phyloP scores from a whole-genome alignment of 2,888 invertebrate species.

The Pyralis farinalis region DNA sequence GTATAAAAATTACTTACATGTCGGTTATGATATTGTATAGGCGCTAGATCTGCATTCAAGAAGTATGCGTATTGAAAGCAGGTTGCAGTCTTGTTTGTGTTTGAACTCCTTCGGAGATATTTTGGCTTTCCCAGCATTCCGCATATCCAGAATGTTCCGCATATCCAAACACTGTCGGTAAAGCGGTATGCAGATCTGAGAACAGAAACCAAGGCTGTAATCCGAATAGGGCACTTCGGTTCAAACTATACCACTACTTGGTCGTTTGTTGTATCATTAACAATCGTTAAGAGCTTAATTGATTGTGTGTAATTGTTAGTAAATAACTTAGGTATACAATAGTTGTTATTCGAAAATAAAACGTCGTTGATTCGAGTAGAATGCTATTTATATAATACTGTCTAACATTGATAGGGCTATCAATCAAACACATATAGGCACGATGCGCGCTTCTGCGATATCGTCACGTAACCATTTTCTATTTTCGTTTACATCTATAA shows the following conservation, averaged over 20 bases:
- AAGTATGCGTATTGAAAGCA: too few relatives aligned
- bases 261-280: conserved; percentile 1
- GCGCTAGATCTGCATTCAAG: too few relatives aligned
- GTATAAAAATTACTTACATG: too few relatives aligned
- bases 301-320: background rate
- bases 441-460: conserved; percentile 23
- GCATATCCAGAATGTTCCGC: conserved; percentile 40
- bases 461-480: conserved; percentile 46
- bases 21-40: too few relatives aligned
- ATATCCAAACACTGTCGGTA: conserved; percentile 34
- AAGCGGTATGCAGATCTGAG: conserved; percentile 33
- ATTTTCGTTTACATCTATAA: conserved; percentile 57
- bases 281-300: background rate
- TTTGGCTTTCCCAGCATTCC: conserved; percentile 47
- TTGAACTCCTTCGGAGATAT: conserved; percentile 35
- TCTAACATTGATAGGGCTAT: conserved; percentile 7
- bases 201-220: conserved; percentile 26
- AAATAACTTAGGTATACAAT: background rate
- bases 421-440: conserved; percentile 11
- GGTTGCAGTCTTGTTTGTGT: too few relatives aligned
- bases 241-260: conserved; percentile 1
- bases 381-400: conserved; percentile 1
- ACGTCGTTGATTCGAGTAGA: background rate
- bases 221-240: conserved; percentile 5
- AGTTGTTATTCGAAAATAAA: background rate